Evolutionary conservation across 2,888 invertebrate genomes (phyloP).

Genomic region (Drosophila prostipennis): DNA sequence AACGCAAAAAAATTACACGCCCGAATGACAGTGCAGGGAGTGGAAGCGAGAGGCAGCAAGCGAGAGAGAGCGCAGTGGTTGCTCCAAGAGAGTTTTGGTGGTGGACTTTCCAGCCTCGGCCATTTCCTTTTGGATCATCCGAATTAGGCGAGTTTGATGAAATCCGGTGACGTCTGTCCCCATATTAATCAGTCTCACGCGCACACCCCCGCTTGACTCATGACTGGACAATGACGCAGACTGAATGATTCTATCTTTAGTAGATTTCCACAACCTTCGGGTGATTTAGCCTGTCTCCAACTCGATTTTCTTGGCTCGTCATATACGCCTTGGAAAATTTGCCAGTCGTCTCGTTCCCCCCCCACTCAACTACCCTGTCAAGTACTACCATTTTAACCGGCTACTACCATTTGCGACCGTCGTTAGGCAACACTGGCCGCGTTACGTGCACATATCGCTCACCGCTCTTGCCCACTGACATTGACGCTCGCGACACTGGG

Average conservation of each 20-base stretch:
- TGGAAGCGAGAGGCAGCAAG: conserved; percentile 41
- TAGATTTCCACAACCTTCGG: not conserved
- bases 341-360: conserved; percentile 19
- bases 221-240: conserved; percentile 33
- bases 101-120: conserved; percentile 29
- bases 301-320: not conserved
- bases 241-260: conserved; percentile 19
- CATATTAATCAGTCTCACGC: conserved; percentile 29
- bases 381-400: conserved; percentile 29
- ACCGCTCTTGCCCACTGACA: conserved; percentile 59
- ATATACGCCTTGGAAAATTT: conserved; percentile 51
- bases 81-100: conserved; percentile 46
- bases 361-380: not conserved
- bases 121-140: conserved; percentile 1
- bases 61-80: conserved; percentile 53
- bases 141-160: conserved; percentile 18
- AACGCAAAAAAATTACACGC: conserved; percentile 61
- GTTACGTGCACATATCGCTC: conserved; percentile 49
- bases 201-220: conserved; percentile 14
- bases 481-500: conserved; percentile 52
- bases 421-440: conserved; percentile 68
- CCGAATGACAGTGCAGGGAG: conserved; percentile 55
- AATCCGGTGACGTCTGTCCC: conserved; percentile 23
- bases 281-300: not conserved
- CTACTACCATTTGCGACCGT: conserved; percentile 59